Evolutionary conservation across 1,140 invertebrate genomes (phyloP).

Genomic region (Cecropterus lyciades): DNA sequence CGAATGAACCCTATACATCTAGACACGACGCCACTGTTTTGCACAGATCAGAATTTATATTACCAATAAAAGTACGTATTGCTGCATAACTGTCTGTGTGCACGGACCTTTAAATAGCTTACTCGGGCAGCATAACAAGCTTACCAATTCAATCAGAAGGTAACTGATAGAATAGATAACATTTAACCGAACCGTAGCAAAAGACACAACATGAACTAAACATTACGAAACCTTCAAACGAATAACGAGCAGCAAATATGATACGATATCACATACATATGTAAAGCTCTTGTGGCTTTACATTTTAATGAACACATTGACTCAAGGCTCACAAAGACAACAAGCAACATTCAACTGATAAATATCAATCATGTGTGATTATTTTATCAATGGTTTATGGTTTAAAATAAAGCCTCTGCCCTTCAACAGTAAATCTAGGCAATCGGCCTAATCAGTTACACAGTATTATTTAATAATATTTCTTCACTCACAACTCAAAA

Average conservation of each 20-base stretch:
- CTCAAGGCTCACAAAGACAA: neutral
- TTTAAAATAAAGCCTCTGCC: too few species aligned
- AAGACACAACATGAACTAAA: conserved; percentile 15
- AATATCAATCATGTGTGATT: neutral
- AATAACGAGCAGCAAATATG: conserved; percentile 16
- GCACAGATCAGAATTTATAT: too few species aligned
- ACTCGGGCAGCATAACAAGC: conserved; percentile 12
- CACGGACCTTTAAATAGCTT: conserved; percentile 5
- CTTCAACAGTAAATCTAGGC: too few species aligned
- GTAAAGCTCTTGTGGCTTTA: conserved; percentile 3
- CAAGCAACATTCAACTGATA: neutral
- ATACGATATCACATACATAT: conserved; percentile 13
- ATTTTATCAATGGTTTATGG: neutral
- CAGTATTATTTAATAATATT: too few species aligned
- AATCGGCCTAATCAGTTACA: too few species aligned
- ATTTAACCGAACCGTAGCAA: conserved; percentile 4
- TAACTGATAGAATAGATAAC: conserved; percentile 14
- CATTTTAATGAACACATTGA: neutral
- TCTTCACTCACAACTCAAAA: too few species aligned
- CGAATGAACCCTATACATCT: too few species aligned
- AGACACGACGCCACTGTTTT: too few species aligned
- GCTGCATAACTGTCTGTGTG: neutral
- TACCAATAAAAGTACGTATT: neutral
- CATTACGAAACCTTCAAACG: conserved; percentile 14
- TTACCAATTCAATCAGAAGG: conserved; percentile 22